Conservation (phyloP, 2,888 invertebrate species). For the Tipula lateralis region DNA sequence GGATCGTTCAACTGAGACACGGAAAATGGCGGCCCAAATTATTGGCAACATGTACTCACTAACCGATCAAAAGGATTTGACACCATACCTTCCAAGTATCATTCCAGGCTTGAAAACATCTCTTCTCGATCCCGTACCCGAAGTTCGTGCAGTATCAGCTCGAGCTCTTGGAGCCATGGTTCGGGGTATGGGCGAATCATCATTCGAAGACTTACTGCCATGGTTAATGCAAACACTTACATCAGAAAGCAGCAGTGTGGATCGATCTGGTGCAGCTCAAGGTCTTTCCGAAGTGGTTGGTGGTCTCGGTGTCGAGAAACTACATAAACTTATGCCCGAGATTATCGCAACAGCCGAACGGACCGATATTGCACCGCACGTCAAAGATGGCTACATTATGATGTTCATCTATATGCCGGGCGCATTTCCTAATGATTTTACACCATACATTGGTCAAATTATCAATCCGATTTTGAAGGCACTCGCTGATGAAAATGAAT, state of each 20-base stretch:
- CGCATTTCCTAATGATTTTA: slow-evolving; percentile 92
- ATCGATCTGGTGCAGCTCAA: slow-evolving; percentile 92
- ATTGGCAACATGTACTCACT: slow-evolving; percentile 99
- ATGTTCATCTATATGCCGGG: slow-evolving; percentile 99
- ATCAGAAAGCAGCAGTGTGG: slow-evolving; percentile 91
- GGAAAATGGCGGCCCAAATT: slow-evolving; percentile 99
- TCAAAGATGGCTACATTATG: slow-evolving; percentile 99
- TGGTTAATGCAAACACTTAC: slow-evolving; percentile 98
- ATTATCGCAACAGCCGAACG: slow-evolving; percentile 91
- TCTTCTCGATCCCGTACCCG: slow-evolving; percentile 95
- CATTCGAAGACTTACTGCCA: slow-evolving; percentile 92
- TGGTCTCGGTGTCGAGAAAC: slow-evolving; percentile 88
- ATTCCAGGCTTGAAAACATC: slow-evolving; percentile 96
- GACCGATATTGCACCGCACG: slow-evolving; percentile 90
- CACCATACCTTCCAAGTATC: slow-evolving; percentile 92
- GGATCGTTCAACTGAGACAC: slow-evolving; percentile 94
- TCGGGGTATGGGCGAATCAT: slow-evolving; percentile 91
- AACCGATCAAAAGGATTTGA: slow-evolving; percentile 96
- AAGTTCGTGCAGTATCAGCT: slow-evolving; percentile 93
- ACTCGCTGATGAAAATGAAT: slow-evolving; percentile 97
- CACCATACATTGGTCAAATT: slow-evolving; percentile 92
- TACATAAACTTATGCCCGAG: slow-evolving; percentile 95
- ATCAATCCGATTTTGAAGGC: slow-evolving; percentile 96
- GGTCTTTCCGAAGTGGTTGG: slow-evolving; percentile 97
- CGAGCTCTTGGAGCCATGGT: slow-evolving; percentile 97